Base-by-base conservation (phyloP, 2,113 vertebrate species). In the Poeciliopsis retropinna region DNA sequence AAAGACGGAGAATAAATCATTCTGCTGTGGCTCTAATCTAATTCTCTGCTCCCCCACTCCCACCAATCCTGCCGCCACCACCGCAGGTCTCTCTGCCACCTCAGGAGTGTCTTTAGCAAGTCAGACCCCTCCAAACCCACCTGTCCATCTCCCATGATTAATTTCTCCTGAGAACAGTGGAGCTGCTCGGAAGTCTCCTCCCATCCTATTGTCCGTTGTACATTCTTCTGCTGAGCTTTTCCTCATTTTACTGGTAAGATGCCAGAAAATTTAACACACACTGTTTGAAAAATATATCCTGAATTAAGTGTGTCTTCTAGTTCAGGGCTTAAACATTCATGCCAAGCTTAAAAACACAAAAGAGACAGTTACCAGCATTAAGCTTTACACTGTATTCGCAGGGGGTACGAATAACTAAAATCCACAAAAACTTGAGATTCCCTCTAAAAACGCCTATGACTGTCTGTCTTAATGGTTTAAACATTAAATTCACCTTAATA, bases 121-220 rank as follows among this genome's bases (percentile, higher is more conserved):
- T 75, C 81, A 25, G 79, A 65, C 85, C 76, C 75, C 79, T 84
- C 85, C 84, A 84, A 77, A 81, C 82, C 76, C 86, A 89, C 90
- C 87, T 87, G 87, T 89, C 87, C 85, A 86, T 77, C 30, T 32
- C 80, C 80, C 68, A 76, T 74, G 88, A 91, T 89, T 85, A 69
- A 87, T 87, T 78, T 79, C 83, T 73, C 72, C 65, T 29, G 77
- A 78, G 83, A 83, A 64, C 60, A 10, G 14, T 31, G 65, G 10
- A 34, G 29, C 67, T 73, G 70, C 67, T n/a, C n/a, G 71, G 68
- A 69, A 0, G 32, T 79, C 32, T 13, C 51, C 44, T 68, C 2
- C 5, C 71, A n/a, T 76, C 69, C 63, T 25, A 5, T 74, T n/a
- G n/a, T 13, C 32, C 1, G 0, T 67, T 30, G 64, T 28, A 29